These are phyloP conservation scores for Plecotus auritus DNA, from an alignment of 2,113 vertebrate species.

Conservation along the genomic window DNA sequence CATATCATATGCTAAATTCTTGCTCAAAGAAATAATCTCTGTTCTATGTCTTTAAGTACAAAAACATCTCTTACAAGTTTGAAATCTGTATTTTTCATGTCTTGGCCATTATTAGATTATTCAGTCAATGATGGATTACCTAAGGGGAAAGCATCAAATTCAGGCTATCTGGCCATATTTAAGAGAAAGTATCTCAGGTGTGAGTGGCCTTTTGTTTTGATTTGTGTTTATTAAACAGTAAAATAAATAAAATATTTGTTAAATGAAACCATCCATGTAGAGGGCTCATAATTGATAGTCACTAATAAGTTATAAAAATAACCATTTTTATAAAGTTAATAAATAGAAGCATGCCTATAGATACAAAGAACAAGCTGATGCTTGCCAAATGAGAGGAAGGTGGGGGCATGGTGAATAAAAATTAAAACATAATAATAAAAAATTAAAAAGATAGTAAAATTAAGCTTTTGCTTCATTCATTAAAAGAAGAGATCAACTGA, in stretches of 20 bases:
- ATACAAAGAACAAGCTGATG: not conserved
- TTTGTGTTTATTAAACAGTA: not conserved
- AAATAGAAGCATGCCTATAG: not conserved
- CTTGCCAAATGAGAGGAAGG: not conserved
- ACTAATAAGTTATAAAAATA: not conserved
- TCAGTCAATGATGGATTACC: not conserved
- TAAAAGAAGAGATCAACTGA: too few relatives aligned
- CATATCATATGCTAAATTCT: not conserved
- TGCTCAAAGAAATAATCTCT: not conserved
- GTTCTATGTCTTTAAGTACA: slow-evolving; percentile 33
- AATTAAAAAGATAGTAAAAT: not conserved
- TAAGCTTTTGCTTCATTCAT: not conserved
- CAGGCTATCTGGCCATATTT: not conserved
- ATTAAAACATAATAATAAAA: not conserved
- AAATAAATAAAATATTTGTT: not conserved
- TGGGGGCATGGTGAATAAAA: not conserved
- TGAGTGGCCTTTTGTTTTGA: not conserved
- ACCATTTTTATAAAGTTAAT: not conserved
- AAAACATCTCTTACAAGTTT: not conserved
- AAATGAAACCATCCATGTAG: not conserved
- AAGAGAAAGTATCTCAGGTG: not conserved
- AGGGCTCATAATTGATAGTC: not conserved
- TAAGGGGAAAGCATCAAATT: not conserved
- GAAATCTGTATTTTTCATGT: not conserved
- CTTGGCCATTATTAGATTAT: not conserved